phyloP scores from a whole-genome alignment of 2,113 vertebrate genomes.

The Butastur rufipennis region DNA sequence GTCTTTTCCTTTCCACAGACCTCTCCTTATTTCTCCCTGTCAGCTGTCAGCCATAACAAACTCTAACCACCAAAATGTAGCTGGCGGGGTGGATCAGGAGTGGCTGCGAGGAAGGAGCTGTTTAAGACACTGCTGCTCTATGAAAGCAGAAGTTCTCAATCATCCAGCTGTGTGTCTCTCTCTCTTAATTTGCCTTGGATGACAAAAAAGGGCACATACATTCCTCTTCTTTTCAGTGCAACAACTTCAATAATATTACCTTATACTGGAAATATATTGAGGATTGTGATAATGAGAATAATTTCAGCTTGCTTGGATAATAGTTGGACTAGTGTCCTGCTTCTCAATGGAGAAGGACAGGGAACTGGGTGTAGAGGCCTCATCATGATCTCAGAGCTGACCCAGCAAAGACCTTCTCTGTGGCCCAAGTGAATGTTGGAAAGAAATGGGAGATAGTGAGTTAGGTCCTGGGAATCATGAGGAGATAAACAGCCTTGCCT shows the following conservation, averaged over 20 bases:
- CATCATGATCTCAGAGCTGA: neutral
- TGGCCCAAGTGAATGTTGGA: neutral
- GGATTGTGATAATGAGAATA: neutral
- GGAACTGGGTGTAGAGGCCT: neutral
- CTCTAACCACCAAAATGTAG: neutral
- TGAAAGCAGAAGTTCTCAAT: neutral
- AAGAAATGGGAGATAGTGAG: neutral
- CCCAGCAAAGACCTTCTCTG: neutral
- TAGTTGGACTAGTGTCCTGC: neutral
- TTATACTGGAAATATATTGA: neutral
- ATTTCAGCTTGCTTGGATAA: neutral
- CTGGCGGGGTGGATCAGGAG: neutral
- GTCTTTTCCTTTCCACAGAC: neutral
- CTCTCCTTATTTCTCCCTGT: neutral
- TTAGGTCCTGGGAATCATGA: neutral
- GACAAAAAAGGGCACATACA: neutral
- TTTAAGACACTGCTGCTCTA: neutral
- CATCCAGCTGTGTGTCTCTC: neutral
- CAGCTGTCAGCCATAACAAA: neutral
- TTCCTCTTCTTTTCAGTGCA: neutral
- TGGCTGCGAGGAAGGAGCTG: neutral
- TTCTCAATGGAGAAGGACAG: neutral
- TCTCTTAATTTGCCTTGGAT: neutral
- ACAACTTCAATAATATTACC: neutral
- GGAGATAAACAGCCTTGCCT: neutral